phyloP scores from a whole-genome alignment of 1,140 invertebrate genomes.

The Bombus superbus region DNA sequence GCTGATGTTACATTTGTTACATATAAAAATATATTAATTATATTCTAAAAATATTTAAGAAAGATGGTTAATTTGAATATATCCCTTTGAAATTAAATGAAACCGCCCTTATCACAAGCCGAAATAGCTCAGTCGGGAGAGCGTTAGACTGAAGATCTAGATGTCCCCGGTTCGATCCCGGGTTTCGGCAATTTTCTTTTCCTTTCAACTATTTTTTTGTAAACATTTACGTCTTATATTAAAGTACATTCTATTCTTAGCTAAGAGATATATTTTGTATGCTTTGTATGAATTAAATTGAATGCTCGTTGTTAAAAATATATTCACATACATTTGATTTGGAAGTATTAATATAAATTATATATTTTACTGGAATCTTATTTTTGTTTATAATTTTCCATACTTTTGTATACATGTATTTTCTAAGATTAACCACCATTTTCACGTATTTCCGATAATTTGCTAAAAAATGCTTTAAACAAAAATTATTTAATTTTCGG shows the following conservation, averaged over 20 bases:
- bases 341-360: no score
- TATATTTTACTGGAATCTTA: no score
- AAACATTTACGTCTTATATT: not conserved
- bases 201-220: not conserved
- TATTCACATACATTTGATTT: no score
- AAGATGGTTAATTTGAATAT: not conserved
- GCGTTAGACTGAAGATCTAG: slow-evolving; percentile 73
- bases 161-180: slow-evolving; percentile 69
- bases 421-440: no score
- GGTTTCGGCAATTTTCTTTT: slow-evolving; percentile 46
- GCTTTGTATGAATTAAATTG: no score
- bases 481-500: no score
- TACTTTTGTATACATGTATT: no score
- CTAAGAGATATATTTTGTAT: not conserved
- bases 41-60: not conserved
- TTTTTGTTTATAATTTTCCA: no score
- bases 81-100: not conserved
- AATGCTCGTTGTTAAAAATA: no score
- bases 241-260: not conserved
- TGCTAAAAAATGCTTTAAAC: no score
- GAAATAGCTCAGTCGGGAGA: slow-evolving; percentile 67
- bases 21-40: not conserved
- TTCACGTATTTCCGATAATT: no score
- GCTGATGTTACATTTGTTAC: not conserved
- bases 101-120: not conserved